Evolutionary conservation across 2,888 invertebrate species (phyloP).

Genomic region (Napeogenes sylphis): DNA sequence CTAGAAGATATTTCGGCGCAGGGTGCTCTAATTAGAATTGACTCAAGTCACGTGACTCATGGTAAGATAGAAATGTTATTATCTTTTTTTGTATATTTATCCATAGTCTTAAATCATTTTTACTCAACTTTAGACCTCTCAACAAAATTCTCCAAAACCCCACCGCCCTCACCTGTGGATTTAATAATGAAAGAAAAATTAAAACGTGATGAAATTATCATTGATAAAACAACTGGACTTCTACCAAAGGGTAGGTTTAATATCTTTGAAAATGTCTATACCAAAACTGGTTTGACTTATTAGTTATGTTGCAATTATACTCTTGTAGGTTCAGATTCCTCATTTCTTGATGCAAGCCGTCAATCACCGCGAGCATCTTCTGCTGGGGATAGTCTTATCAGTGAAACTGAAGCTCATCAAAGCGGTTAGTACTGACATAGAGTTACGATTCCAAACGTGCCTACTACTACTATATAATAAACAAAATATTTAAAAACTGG

Average conservation of each 20-base stretch:
- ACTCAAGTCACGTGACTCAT: conserved; percentile 69
- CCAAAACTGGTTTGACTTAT: too few relatives aligned
- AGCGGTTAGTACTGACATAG: conserved; percentile 59
- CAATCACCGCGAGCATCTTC: conserved; percentile 71
- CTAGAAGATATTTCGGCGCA: conserved; percentile 71
- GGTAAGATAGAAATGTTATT: conserved; percentile 46
- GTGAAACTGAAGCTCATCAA: conserved; percentile 73
- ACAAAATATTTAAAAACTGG: too few relatives aligned
- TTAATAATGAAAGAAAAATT: conserved; percentile 74
- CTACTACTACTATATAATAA: too few relatives aligned
- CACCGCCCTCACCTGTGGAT: conserved; percentile 84
- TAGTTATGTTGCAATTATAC: conserved; percentile 8
- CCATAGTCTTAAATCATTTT: conserved; percentile 12
- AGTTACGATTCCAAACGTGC: neutral
- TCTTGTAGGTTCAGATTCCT: conserved; percentile 67
- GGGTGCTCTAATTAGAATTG: conserved; percentile 70
- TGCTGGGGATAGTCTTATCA: conserved; percentile 68
- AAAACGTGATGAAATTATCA: conserved; percentile 58
- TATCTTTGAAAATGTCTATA: neutral
- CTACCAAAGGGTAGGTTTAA: conserved; percentile 63
- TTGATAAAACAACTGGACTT: conserved; percentile 65
- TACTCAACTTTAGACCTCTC: conserved; percentile 73
- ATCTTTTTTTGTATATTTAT: neutral
- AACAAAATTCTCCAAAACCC: conserved; percentile 82
- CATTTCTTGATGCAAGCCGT: conserved; percentile 69